Evolutionary conservation across 2,888 invertebrate genomes (phyloP).

Genomic region (Drosophila infuscata): DNA sequence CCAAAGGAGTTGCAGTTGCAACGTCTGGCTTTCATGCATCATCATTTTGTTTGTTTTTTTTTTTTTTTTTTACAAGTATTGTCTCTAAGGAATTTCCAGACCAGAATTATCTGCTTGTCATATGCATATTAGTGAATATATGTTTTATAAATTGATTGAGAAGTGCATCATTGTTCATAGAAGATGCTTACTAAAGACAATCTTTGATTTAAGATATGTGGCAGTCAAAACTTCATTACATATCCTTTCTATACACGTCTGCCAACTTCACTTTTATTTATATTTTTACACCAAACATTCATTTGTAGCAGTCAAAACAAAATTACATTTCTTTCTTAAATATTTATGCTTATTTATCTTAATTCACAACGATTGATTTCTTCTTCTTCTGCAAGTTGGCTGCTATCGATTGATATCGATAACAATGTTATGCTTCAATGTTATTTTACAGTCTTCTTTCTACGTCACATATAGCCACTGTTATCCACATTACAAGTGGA

Average conservation of each 20-base stretch:
- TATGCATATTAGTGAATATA: not conserved
- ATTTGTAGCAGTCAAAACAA: not conserved
- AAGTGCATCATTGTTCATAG: not conserved
- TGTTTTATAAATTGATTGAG: not conserved
- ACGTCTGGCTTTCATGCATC: constrained; percentile 37
- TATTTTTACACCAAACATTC: no score
- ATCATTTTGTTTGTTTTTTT: not conserved
- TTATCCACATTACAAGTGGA: not conserved
- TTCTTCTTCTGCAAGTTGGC: not conserved
- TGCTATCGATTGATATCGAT: not conserved
- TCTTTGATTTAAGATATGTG: not conserved
- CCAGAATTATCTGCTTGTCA: not conserved
- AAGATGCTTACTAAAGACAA: not conserved
- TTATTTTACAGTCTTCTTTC: not conserved
- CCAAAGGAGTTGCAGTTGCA: constrained; percentile 2
- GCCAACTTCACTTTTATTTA: not conserved
- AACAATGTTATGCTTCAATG: not conserved
- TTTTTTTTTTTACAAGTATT: constrained; percentile 17
- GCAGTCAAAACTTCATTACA: not conserved
- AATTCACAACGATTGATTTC: not conserved
- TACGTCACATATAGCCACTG: not conserved
- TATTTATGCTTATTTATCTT: not conserved
- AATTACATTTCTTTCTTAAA: not conserved
- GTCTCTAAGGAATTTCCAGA: not conserved
- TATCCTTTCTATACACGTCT: not conserved